These are phyloP conservation scores for Ptychoptera albimana DNA, from an alignment of 2,888 invertebrate species.

Conservation along the genomic window DNA sequence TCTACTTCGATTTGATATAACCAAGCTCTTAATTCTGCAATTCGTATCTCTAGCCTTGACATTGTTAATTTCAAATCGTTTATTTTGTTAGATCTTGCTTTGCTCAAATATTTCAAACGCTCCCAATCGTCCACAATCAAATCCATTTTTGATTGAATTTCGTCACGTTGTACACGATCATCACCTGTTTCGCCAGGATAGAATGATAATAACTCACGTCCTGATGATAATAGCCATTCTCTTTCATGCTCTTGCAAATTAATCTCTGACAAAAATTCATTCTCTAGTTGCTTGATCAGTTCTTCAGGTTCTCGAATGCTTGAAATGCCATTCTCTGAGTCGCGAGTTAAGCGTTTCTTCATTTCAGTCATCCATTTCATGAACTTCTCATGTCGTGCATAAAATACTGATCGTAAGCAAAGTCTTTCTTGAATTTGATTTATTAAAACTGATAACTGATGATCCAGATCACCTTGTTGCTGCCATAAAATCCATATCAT, in stretches of 20 bases:
- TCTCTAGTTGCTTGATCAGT: slow-evolving; percentile 50
- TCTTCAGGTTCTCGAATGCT: slow-evolving; percentile 53
- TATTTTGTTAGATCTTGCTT: slow-evolving; percentile 52
- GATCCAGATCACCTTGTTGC: slow-evolving; percentile 65
- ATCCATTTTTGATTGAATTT: slow-evolving; percentile 37
- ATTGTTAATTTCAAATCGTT: slow-evolving; percentile 56
- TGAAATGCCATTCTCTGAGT: slow-evolving; percentile 34
- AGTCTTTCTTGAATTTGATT: slow-evolving; percentile 59
- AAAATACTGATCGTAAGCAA: slow-evolving; percentile 54
- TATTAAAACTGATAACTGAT: slow-evolving; percentile 54
- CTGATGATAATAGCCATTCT: slow-evolving; percentile 58
- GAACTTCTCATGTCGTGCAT: slow-evolving; percentile 46
- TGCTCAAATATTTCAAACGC: slow-evolving; percentile 44
- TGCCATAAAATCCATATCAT: slow-evolving; percentile 62
- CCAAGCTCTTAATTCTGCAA: slow-evolving; percentile 56
- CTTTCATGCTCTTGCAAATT: slow-evolving; percentile 59
- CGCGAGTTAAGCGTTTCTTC: slow-evolving; percentile 46
- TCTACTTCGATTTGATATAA: slow-evolving; percentile 55
- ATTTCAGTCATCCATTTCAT: slow-evolving; percentile 52
- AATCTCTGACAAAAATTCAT: slow-evolving; percentile 61
- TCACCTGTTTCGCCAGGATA: slow-evolving; percentile 46
- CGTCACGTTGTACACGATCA: slow-evolving; percentile 38
- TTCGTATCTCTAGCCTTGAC: slow-evolving; percentile 49
- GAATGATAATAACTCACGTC: slow-evolving; percentile 42
- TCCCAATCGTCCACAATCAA: slow-evolving; percentile 53